Evolutionary conservation across 2,113 vertebrate genomes (phyloP).

Genomic region (Gasterosteus aculeatus): DNA sequence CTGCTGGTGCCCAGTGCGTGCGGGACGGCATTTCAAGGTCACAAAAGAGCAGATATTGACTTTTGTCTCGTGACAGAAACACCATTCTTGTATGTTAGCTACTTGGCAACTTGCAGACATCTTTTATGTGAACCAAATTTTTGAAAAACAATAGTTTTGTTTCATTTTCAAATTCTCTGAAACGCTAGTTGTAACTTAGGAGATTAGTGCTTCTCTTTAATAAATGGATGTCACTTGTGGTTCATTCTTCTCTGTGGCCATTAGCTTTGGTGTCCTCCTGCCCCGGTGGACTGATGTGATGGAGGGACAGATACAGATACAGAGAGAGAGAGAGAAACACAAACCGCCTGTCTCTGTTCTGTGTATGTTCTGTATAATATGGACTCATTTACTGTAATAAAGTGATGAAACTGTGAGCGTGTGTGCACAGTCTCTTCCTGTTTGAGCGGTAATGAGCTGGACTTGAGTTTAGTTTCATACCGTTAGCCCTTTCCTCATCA

Average conservation of each 20-base stretch:
- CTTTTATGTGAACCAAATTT: constrained; percentile 1
- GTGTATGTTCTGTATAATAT: constrained; percentile 70
- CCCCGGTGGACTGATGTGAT: not conserved
- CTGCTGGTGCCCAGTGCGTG: not conserved
- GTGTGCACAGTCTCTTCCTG: not conserved
- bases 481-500: not conserved
- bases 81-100: not conserved
- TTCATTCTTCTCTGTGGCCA: not conserved
- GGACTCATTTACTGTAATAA: constrained; percentile 81
- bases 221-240: not conserved
- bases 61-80: constrained; percentile 28
- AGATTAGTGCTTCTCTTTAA: not conserved
- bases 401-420: constrained; percentile 77
- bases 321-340: constrained; percentile 60
- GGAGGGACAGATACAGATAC: not conserved
- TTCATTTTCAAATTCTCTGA: constrained; percentile 8
- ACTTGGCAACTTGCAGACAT: not conserved
- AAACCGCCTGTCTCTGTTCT: constrained; percentile 66
- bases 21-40: constrained; percentile 26
- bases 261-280: constrained; percentile 18
- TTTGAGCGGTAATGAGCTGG: not conserved
- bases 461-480: not conserved
- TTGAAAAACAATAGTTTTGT: not conserved
- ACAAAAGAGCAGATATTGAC: constrained; percentile 8
- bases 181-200: not conserved